Evolutionary conservation across 2,888 invertebrate species (phyloP).

Genomic region (Amitus sp.): DNA sequence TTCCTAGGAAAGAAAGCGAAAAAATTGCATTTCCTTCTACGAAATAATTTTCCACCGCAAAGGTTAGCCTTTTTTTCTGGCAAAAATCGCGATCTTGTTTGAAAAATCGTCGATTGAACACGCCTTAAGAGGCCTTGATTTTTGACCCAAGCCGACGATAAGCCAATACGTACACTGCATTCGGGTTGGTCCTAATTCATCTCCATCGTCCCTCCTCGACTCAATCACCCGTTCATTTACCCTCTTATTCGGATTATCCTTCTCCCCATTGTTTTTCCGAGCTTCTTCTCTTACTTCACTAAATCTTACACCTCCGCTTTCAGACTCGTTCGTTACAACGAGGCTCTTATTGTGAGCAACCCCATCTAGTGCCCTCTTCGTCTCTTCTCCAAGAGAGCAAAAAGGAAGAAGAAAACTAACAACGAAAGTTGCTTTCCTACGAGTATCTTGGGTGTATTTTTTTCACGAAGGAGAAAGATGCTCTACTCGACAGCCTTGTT

Average conservation of each 20-base stretch:
- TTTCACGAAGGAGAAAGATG: constrained; percentile 5
- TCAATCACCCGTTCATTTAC: constrained; percentile 10
- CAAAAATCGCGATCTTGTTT: background rate
- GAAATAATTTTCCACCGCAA: background rate
- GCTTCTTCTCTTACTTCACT: background rate
- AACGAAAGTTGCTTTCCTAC: constrained; percentile 10
- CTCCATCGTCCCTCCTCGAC: background rate
- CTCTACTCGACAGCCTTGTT: constrained; percentile 5
- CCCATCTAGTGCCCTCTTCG: background rate
- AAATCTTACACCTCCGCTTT: constrained; percentile 9
- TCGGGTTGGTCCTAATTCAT: constrained; percentile 3
- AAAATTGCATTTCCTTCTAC: no score
- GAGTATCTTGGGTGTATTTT: constrained; percentile 18
- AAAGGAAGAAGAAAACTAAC: constrained; percentile 7
- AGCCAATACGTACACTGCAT: constrained; percentile 4
- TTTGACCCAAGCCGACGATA: background rate
- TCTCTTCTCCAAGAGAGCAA: background rate
- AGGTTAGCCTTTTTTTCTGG: background rate
- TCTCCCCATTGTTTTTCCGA: constrained; percentile 1
- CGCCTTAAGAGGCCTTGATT: background rate
- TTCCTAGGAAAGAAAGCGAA: background rate
- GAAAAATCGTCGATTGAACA: background rate
- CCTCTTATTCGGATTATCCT: constrained; percentile 8
- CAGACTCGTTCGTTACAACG: constrained; percentile 7
- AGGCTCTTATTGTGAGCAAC: constrained; percentile 4